Percentiles rank a stretch among this genome's conserved stretches.
phyloP scores from a whole-genome alignment of 1,140 invertebrate genomes.

The Bombus soroeensis region DNA sequence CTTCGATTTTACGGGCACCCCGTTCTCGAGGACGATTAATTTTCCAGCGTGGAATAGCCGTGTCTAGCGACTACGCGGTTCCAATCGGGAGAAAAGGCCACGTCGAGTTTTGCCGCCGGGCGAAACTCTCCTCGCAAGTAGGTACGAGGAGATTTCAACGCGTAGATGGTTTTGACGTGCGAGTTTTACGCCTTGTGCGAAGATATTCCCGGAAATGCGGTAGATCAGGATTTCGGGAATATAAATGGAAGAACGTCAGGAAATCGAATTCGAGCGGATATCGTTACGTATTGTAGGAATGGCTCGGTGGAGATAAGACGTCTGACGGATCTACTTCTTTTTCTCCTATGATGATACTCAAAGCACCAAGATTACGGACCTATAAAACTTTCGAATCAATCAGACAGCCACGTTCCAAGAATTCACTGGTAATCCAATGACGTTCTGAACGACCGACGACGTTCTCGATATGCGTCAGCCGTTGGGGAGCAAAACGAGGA shows the following conservation, averaged over 20 bases:
- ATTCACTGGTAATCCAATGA: background rate
- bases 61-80: background rate
- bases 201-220: background rate
- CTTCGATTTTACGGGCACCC: conserved; percentile 60
- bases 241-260: conserved; percentile 9
- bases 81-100: background rate
- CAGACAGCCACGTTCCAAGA: background rate
- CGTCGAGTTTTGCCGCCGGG: background rate
- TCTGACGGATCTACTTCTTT: background rate
- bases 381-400: background rate
- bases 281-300: conserved; percentile 13
- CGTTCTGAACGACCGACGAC: background rate
- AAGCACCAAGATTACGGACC: background rate
- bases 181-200: background rate
- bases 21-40: conserved; percentile 54
- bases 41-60: conserved; percentile 19
- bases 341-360: background rate
- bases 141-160: conserved; percentile 1
- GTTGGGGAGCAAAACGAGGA: background rate
- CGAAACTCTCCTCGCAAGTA: background rate
- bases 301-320: conserved; percentile 7
- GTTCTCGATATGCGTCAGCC: background rate
- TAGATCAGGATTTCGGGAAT: conserved; percentile 10
- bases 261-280: conserved; percentile 17
- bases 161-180: background rate